Percentiles rank a stretch among this genome's conserved stretches.
Conservation (phyloP, 2,888 invertebrate genomes). For the Sympetrum striolatum region DNA sequence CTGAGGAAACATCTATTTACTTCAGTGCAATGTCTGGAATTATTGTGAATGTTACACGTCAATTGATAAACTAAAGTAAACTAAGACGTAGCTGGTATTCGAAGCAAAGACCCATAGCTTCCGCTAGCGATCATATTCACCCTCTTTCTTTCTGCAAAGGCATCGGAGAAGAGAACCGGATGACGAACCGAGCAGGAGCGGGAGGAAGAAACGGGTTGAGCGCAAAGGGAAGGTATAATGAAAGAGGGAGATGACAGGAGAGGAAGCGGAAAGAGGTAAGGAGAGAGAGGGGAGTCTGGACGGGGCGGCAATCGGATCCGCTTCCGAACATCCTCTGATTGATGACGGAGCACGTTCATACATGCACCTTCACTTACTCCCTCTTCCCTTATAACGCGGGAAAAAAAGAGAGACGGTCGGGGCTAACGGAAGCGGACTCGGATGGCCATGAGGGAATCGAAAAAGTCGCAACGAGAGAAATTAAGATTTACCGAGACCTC, state of each 20-base stretch:
- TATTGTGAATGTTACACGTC: no score
- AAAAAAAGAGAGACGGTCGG: not conserved
- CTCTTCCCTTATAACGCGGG: not conserved
- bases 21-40: no score
- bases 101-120: no score
- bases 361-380: not conserved
- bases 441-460: not conserved
- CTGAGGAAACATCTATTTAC: no score
- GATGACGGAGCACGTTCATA: constrained; percentile 5
- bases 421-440: not conserved
- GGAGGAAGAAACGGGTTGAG: not conserved
- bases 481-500: constrained; percentile 11
- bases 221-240: no score
- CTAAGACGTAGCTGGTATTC: no score
- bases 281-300: not conserved
- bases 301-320: not conserved
- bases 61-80: no score
- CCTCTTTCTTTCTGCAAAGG: not conserved
- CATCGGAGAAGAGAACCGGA: not conserved
- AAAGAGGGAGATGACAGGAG: no score
- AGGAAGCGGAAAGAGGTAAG: not conserved
- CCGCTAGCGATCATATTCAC: no score
- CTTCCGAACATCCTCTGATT: not conserved
- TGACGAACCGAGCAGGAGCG: not conserved
- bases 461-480: not conserved